phyloP scores from a whole-genome alignment of 1,140 invertebrate genomes.

The Gonioctena quinquepunctata region DNA sequence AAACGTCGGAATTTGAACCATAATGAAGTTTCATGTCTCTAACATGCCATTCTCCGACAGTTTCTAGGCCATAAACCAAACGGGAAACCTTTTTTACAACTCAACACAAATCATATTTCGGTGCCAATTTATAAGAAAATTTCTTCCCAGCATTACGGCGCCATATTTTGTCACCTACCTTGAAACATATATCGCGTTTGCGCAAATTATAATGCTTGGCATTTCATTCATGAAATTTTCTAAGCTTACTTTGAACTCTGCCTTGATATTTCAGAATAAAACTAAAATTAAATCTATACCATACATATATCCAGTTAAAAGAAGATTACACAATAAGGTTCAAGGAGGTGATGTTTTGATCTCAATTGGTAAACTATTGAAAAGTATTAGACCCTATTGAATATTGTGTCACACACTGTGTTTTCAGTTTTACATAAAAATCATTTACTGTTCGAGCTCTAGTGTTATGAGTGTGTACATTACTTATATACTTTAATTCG shows the following conservation, averaged over 20 bases:
- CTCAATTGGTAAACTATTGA: too few relatives aligned
- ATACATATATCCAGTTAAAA: neutral
- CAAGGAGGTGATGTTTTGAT: too few relatives aligned
- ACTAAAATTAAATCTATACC: neutral
- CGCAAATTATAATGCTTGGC: slow-evolving; percentile 25
- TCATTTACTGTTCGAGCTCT: too few relatives aligned
- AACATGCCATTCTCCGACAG: slow-evolving; percentile 25
- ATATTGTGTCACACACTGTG: too few relatives aligned
- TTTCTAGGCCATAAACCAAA: slow-evolving; percentile 18
- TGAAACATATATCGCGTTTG: slow-evolving; percentile 16
- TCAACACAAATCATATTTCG: slow-evolving; percentile 26
- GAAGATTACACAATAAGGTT: neutral
- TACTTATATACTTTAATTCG: too few relatives aligned
- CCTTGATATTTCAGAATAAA: slow-evolving; percentile 1
- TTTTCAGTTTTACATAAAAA: too few relatives aligned
- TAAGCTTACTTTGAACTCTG: slow-evolving; percentile 16
- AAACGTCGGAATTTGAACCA: slow-evolving; percentile 11
- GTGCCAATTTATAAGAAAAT: slow-evolving; percentile 29
- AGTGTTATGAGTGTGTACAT: too few relatives aligned
- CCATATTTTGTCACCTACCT: slow-evolving; percentile 27
- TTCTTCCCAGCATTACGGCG: slow-evolving; percentile 18
- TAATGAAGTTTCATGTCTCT: slow-evolving; percentile 26
- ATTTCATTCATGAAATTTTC: slow-evolving; percentile 17
- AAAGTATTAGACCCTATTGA: too few relatives aligned
- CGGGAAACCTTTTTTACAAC: slow-evolving; percentile 19